Conservation (phyloP, 2,888 invertebrate genomes). For the Sabellastarte sp. region DNA sequence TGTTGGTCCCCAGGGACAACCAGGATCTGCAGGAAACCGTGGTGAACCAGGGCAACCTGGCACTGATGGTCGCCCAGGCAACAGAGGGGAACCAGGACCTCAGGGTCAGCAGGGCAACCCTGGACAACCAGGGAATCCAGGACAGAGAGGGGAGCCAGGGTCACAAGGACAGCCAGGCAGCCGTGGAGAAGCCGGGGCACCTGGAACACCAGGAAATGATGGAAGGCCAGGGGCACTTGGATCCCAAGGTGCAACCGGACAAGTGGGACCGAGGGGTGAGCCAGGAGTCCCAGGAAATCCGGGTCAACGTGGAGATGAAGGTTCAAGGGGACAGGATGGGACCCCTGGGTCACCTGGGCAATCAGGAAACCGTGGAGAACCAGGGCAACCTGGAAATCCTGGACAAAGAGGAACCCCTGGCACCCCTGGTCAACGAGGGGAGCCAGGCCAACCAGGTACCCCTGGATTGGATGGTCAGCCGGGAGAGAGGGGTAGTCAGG, state of each 20-base stretch:
- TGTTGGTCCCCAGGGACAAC: conserved; percentile 6
- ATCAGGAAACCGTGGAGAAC: conserved; percentile 24
- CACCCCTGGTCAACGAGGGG: conserved; percentile 17
- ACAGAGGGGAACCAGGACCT: conserved; percentile 10
- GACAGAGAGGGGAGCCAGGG: conserved; percentile 8
- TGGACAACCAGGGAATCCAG: conserved; percentile 15
- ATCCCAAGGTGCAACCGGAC: conserved; percentile 14
- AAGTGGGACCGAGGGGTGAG: conserved; percentile 8
- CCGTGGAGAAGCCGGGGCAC: conserved; percentile 13
- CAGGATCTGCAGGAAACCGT: conserved; percentile 13
- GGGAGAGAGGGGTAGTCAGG: conserved; percentile 12
- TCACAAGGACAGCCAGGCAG: conserved; percentile 23
- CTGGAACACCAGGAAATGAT: conserved; percentile 10
- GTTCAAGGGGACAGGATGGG: background rate
- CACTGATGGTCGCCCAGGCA: conserved; percentile 6
- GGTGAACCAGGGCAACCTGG: conserved; percentile 20
- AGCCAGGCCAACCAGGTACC: conserved; percentile 15
- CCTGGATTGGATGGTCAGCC: conserved; percentile 12
- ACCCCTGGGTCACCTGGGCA: background rate
- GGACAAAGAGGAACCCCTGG: conserved; percentile 22
- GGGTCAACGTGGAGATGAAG: background rate
- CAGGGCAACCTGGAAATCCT: conserved; percentile 15
- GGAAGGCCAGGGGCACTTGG: conserved; percentile 18
- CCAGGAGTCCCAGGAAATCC: conserved; percentile 1
- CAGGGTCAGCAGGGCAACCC: conserved; percentile 13